These are phyloP conservation scores for Clamator glandarius DNA, from an alignment of 2,797 vertebrate genomes.

Conservation along the genomic window DNA sequence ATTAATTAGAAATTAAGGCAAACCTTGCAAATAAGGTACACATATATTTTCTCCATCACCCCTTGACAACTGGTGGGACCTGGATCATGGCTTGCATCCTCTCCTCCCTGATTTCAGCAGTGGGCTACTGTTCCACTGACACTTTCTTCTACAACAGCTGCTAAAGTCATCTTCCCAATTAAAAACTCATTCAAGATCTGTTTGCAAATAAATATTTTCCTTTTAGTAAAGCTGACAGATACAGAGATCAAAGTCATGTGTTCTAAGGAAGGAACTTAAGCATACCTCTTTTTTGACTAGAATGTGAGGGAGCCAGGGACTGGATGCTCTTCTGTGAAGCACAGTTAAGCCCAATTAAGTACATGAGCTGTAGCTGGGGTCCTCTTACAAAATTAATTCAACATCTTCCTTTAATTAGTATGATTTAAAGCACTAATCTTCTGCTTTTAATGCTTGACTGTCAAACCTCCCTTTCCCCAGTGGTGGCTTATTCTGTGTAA, in stretches of 20 bases:
- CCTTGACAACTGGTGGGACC: neutral
- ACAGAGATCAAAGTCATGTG: neutral
- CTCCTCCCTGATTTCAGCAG: neutral
- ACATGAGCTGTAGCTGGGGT: neutral
- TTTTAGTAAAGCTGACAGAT: neutral
- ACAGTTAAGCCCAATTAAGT: neutral
- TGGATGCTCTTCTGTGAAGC: neutral
- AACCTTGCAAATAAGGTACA: neutral
- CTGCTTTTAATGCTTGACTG: neutral
- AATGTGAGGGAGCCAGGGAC: neutral
- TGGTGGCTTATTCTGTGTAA: neutral
- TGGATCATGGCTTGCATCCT: neutral
- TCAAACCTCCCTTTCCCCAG: neutral
- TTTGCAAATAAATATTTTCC: neutral
- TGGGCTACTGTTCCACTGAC: neutral
- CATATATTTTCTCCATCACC: neutral
- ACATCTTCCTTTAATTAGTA: neutral
- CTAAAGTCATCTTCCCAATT: neutral
- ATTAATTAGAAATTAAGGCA: too few relatives aligned
- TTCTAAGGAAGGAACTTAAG: neutral
- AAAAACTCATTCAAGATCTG: neutral
- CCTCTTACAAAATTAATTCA: neutral
- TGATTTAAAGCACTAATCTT: neutral
- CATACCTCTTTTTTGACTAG: neutral
- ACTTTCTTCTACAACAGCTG: neutral